Percentiles rank a stretch among this genome's conserved stretches.
Evolutionary conservation across 1,140 invertebrate genomes (phyloP).

Genomic region (Mylabris phalerata): DNA sequence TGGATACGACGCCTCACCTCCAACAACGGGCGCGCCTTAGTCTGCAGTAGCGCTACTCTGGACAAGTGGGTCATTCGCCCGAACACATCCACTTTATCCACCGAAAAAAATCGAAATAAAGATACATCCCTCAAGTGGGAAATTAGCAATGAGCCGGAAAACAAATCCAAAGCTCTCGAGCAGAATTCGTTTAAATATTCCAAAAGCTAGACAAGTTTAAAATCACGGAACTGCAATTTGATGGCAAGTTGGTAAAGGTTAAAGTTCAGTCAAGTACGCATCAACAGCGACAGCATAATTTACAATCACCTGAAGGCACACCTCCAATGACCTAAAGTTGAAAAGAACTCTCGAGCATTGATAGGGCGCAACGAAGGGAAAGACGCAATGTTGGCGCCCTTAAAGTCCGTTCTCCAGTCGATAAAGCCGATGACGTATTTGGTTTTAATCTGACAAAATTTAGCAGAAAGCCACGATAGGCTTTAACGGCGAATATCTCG

Average conservation of each 20-base stretch:
- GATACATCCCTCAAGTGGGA: neutral
- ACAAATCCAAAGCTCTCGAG: too few relatives aligned
- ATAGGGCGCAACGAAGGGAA: neutral
- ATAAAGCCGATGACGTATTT: too few relatives aligned
- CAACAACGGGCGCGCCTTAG: conserved; percentile 13
- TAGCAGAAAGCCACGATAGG: too few relatives aligned
- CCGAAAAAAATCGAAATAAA: neutral
- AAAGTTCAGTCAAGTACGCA: conserved; percentile 12
- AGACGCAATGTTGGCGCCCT: too few relatives aligned
- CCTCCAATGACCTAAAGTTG: neutral
- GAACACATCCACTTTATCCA: conserved; percentile 9
- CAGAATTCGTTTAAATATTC: too few relatives aligned
- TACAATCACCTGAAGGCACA: neutral
- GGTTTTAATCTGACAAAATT: too few relatives aligned
- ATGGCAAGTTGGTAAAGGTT: conserved; percentile 3
- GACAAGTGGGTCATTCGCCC: conserved; percentile 32
- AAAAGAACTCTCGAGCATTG: neutral
- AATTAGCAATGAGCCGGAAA: neutral
- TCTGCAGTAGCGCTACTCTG: conserved; percentile 21
- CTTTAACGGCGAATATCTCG: too few relatives aligned
- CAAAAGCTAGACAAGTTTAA: too few relatives aligned
- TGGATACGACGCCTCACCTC: conserved; percentile 25
- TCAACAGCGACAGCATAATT: conserved; percentile 3
- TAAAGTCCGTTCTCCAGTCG: too few relatives aligned
- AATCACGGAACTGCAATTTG: too few relatives aligned